A percentile compares a stretch with the other conserved stretches of the same genome.
Evolutionary conservation across 2,113 vertebrate species (phyloP).

Genomic region (Porphyrio hochstetteri): DNA sequence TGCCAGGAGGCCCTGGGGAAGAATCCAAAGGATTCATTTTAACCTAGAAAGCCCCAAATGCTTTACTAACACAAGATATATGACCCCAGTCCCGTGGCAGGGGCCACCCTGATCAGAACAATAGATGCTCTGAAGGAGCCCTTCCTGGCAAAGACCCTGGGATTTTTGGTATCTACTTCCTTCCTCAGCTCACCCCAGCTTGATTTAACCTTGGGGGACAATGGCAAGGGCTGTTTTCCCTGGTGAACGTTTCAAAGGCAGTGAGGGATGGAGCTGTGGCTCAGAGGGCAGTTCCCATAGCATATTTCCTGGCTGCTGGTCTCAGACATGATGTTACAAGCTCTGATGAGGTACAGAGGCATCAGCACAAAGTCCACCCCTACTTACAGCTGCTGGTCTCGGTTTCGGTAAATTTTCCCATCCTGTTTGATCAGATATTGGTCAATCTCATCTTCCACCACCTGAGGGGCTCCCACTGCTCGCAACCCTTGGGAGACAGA

Average conservation of each 20-base stretch:
- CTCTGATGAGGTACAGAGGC: neutral
- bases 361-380: neutral
- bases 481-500: constrained; percentile 78
- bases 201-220: neutral
- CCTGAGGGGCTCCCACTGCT: constrained; percentile 77
- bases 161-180: constrained; percentile 26
- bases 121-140: neutral
- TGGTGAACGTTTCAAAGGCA: neutral
- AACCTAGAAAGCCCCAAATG: neutral
- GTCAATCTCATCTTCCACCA: constrained; percentile 94
- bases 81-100: neutral
- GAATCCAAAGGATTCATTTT: neutral
- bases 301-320: neutral
- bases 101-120: neutral
- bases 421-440: constrained; percentile 94
- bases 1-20: neutral
- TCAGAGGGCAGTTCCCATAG: neutral
- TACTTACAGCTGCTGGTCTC: constrained; percentile 93
- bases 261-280: neutral
- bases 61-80: neutral
- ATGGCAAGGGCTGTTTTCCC: neutral
- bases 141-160: constrained; percentile 29
- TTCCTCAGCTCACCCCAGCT: neutral
- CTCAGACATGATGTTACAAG: neutral
- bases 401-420: constrained; percentile 94